These are phyloP conservation scores for Scyliorhinus canicula DNA, from an alignment of 2,797 vertebrate species.

Conservation along the genomic window DNA sequence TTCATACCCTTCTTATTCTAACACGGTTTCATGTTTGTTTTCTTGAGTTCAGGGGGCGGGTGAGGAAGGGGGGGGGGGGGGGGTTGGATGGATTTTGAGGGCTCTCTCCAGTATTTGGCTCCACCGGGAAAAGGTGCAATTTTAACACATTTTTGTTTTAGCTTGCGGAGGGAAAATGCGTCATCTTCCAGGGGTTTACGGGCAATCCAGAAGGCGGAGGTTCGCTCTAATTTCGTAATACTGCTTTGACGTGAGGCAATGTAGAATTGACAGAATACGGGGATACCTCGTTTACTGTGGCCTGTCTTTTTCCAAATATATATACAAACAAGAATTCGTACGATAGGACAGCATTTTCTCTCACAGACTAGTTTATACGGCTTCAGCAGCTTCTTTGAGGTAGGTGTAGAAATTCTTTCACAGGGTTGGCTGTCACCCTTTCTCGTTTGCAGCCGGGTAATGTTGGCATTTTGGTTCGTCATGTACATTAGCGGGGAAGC, in stretches of 20 bases:
- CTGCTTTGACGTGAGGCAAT: conserved; percentile 24
- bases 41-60: background rate
- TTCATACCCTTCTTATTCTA: background rate
- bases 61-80: background rate
- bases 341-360: background rate
- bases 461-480: conserved; percentile 22
- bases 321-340: background rate
- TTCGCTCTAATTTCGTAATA: background rate
- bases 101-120: background rate
- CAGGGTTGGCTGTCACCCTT: background rate
- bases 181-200: conserved; percentile 1
- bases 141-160: background rate
- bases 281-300: background rate
- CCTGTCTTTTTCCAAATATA: background rate
- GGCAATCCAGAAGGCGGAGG: background rate
- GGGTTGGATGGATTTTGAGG: background rate
- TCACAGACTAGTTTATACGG: background rate
- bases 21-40: background rate
- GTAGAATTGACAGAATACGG: background rate
- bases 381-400: background rate
- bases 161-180: background rate
- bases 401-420: background rate
- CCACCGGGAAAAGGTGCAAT: background rate
- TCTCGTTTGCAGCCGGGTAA: background rate
- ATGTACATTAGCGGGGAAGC: background rate